Percentiles rank a stretch among this genome's conserved stretches.
phyloP scores from a whole-genome alignment of 2,888 invertebrate genomes.

The Platycheirus albimanus region DNA sequence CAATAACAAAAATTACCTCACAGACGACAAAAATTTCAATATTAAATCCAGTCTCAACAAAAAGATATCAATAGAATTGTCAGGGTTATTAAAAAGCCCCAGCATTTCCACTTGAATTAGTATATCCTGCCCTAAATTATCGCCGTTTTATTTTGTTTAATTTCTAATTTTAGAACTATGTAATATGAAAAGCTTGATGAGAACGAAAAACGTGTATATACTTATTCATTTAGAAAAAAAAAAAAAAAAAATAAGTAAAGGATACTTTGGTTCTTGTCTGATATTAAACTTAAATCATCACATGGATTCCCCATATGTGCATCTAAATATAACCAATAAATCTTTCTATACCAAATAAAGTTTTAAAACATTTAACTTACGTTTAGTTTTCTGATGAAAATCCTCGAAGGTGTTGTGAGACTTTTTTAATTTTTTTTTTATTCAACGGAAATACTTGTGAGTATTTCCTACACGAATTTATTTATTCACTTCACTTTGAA shows the following conservation, averaged over 20 bases:
- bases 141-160: not conserved
- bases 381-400: constrained; percentile 32
- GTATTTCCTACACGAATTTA: constrained; percentile 2
- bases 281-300: not conserved
- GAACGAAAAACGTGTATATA: not conserved
- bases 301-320: not conserved
- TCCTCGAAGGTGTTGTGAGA: constrained; percentile 16
- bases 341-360: too few relatives aligned
- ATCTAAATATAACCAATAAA: constrained; percentile 17
- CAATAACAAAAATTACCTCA: too few relatives aligned
- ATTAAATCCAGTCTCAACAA: not conserved
- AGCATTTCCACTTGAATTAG: constrained; percentile 3
- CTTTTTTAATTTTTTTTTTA: not conserved
- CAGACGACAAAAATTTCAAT: not conserved
- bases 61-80: not conserved
- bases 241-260: constrained; percentile 4
- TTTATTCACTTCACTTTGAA: constrained; percentile 22
- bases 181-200: constrained; percentile 1
- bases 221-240: constrained; percentile 25
- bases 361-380: constrained; percentile 44
- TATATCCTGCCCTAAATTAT: not conserved
- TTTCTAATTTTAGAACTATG: constrained; percentile 12
- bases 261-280: constrained; percentile 12
- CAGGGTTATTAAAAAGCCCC: not conserved
- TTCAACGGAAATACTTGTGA: constrained; percentile 8